A percentile compares a stretch with the other conserved stretches of the same genome.
Conservation (phyloP, 2,113 vertebrate genomes). For the Donacobius atricapilla region DNA sequence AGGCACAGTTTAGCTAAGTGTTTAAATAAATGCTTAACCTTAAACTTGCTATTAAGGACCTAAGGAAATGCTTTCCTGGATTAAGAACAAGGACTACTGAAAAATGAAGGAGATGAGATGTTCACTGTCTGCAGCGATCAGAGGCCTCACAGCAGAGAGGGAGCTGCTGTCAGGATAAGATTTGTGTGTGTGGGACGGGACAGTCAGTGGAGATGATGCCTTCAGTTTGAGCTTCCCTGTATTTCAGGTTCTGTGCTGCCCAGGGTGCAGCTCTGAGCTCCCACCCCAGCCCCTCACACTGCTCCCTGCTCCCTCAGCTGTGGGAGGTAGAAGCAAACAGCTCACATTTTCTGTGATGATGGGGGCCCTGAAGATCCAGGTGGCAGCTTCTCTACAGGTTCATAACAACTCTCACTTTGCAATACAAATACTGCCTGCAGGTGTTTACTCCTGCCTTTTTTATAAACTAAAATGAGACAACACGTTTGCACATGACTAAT, state of each 20-base stretch:
- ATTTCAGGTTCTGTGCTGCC: background rate
- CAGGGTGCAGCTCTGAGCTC: background rate
- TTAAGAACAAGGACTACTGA: background rate
- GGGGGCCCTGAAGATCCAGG: background rate
- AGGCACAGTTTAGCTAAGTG: background rate
- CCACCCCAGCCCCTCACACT: background rate
- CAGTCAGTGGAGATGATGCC: background rate
- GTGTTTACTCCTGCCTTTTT: background rate
- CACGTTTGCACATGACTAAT: background rate
- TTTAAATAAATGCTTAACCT: constrained; percentile 31
- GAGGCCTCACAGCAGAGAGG: background rate
- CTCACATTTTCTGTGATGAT: background rate
- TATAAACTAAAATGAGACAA: background rate
- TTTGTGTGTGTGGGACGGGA: background rate
- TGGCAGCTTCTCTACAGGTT: background rate
- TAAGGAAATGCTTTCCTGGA: background rate
- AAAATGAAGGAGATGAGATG: background rate
- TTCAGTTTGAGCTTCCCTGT: background rate
- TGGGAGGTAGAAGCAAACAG: background rate
- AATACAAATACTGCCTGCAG: background rate
- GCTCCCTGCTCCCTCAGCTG: rapidly evolving
- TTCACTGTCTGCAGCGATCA: background rate
- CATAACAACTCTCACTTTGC: background rate
- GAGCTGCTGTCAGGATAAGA: background rate
- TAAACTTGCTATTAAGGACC: background rate